Base-by-base conservation (phyloP, 2,888 invertebrate species). In the Pyrocoelia pectoralis region DNA sequence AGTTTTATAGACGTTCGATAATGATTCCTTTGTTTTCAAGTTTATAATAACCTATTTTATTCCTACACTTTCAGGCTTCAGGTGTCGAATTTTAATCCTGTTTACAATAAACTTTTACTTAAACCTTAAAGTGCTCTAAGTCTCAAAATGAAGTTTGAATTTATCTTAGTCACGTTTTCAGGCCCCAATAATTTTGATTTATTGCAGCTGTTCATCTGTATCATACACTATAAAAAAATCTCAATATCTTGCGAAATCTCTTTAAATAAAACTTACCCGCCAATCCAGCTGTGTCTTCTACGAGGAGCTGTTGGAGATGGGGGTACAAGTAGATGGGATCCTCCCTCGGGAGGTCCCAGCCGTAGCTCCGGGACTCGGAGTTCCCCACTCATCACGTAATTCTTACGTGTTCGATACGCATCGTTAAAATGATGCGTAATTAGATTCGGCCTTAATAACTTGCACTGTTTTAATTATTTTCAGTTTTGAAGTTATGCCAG, bases 261-360 rank as follows among this genome's bases (percentile, higher is more conserved):
- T 14, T 43, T 14, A 13, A 13, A 13, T 9, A 46, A 55, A 38
- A 83, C 89, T 88, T 82, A 91, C 90, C 90, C 84, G 79, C 90
- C 90, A 77, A 91, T 91, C 91, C 91, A 91, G 67, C 90, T 90
- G 79, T 91, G 91, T 69, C 91, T 82, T 55, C 90, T 84, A 59
- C 89, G 83, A 15, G 89, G 88, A 72, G 83, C 85, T 70, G 76
- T 80, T 67, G 81, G 82, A 70, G 79, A 78, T n/a, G 85, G 85
- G 52, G 80, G 80, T 57, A 80, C 80, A 62, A 81, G 73, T 60
- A 80, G 74, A 61, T 78, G 80, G 70, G 77, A 78, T 17, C 80
- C 79, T 57, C 80, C 80, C 66, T 77, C 80, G 65, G 86, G 86
- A 51, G 87, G 86, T 76, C 89, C 86, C 79, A 89, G 79, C 80